Conservation (phyloP, 2,797 vertebrate genomes). For the Aselliscus stoliczkanus region DNA sequence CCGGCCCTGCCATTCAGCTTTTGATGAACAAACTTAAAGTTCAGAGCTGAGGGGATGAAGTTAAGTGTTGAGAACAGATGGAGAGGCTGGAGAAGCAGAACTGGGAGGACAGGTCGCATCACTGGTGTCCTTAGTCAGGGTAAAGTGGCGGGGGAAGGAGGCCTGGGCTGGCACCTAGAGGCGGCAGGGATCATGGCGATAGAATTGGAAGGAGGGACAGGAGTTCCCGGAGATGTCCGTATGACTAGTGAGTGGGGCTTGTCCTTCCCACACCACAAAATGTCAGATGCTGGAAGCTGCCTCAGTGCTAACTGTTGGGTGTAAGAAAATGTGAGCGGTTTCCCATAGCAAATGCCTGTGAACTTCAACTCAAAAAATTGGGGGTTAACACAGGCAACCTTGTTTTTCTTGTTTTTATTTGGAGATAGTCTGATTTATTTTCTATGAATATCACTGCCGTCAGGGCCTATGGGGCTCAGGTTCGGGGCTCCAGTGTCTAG, state of each 20-base stretch:
- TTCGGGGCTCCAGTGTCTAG: background rate
- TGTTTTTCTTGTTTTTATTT: conserved; percentile 10
- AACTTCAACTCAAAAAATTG: background rate
- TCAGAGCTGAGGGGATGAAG: background rate
- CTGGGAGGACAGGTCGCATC: background rate
- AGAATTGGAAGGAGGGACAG: background rate
- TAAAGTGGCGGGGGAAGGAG: background rate
- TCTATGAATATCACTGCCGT: background rate
- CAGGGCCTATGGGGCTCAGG: background rate
- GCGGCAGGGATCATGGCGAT: background rate
- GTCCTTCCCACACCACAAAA: background rate
- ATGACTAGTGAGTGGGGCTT: background rate
- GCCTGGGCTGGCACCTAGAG: background rate
- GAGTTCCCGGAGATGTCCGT: background rate
- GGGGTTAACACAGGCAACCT: background rate
- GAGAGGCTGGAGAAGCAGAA: background rate
- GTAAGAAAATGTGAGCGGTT: background rate
- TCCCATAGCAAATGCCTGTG: background rate
- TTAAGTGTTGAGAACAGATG: background rate
- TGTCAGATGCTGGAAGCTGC: background rate
- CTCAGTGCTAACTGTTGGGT: background rate
- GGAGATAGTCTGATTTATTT: background rate
- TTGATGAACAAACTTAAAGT: background rate
- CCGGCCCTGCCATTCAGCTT: background rate
- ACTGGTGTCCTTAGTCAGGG: background rate